Evolutionary conservation across 2,888 invertebrate species (phyloP).

Genomic region (Dasysyrphus albostriatus): DNA sequence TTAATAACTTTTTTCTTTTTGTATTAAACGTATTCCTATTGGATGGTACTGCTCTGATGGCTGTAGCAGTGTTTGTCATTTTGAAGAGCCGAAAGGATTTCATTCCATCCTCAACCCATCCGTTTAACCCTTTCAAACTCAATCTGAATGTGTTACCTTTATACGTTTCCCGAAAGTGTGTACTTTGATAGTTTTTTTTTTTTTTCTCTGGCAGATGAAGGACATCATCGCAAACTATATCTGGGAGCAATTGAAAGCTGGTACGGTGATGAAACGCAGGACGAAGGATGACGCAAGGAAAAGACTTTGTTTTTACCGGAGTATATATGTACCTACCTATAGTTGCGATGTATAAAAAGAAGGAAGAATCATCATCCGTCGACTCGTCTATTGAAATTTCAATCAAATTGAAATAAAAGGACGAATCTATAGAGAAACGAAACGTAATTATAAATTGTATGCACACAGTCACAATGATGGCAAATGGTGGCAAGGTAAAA

Average conservation of each 20-base stretch:
- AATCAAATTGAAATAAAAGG: constrained; percentile 76
- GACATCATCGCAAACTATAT: constrained; percentile 38
- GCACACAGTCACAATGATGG: constrained; percentile 59
- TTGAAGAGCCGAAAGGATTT: constrained; percentile 58
- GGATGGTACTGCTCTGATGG: constrained; percentile 17
- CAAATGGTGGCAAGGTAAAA: constrained; percentile 27
- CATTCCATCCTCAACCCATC: constrained; percentile 30
- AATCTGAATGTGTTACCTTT: constrained; percentile 69
- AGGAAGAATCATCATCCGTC: constrained; percentile 27
- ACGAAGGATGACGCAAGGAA: constrained; percentile 28
- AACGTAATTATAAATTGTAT: constrained; percentile 76
- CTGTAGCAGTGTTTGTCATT: constrained; percentile 36
- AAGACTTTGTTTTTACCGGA: constrained; percentile 11
- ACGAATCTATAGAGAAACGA: constrained; percentile 70
- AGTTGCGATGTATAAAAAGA: constrained; percentile 12
- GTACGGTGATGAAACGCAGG: constrained; percentile 18
- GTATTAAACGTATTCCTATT: constrained; percentile 51
- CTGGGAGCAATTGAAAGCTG: constrained; percentile 54
- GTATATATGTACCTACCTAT: neutral
- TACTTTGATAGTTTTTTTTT: constrained; percentile 34
- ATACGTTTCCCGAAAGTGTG: constrained; percentile 65
- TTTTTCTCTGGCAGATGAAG: constrained; percentile 60
- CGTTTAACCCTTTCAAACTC: constrained; percentile 62
- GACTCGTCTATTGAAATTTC: constrained; percentile 74
- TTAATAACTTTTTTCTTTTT: neutral